These are phyloP conservation scores for Teleogryllus occipitalis DNA, from an alignment of 1,140 invertebrate genomes.

Conservation along the genomic window DNA sequence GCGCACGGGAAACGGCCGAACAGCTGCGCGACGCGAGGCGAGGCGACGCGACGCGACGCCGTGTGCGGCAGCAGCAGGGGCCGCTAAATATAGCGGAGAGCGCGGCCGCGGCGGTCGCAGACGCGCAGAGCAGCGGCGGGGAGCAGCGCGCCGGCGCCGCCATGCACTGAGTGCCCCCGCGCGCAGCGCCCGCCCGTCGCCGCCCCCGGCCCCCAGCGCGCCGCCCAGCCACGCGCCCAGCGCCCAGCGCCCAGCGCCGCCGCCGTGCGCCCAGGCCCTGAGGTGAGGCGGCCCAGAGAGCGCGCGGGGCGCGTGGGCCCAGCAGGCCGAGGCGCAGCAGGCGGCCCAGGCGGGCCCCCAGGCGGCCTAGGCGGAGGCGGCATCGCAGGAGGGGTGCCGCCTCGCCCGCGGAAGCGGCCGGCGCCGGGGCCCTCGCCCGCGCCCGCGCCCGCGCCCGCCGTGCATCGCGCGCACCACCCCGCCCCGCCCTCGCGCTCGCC, in stretches of 20 bases:
- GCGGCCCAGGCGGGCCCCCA: not conserved
- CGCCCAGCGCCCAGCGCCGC: no score
- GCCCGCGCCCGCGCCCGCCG: no score
- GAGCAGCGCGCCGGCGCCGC: not conserved
- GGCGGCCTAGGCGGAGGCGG: not conserved
- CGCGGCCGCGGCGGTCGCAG: no score
- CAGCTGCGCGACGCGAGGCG: not conserved
- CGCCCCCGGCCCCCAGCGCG: no score
- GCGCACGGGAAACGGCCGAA: not conserved
- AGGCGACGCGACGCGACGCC: not conserved
- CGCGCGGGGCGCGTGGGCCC: not conserved
- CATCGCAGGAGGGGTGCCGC: not conserved
- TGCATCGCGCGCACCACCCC: not conserved
- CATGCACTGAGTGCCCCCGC: no score
- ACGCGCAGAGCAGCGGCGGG: not conserved
- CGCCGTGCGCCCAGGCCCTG: not conserved
- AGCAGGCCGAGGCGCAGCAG: not conserved
- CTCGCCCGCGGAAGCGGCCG: not conserved
- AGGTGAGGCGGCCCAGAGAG: not conserved
- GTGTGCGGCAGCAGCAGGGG: not conserved
- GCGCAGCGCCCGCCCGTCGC: no score
- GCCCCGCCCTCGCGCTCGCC: not conserved
- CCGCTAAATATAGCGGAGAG: not conserved
- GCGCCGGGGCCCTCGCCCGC: no score
- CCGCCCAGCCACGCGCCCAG: no score